Conservation (phyloP, 2,888 invertebrate genomes). For the Drosophila monieri region DNA sequence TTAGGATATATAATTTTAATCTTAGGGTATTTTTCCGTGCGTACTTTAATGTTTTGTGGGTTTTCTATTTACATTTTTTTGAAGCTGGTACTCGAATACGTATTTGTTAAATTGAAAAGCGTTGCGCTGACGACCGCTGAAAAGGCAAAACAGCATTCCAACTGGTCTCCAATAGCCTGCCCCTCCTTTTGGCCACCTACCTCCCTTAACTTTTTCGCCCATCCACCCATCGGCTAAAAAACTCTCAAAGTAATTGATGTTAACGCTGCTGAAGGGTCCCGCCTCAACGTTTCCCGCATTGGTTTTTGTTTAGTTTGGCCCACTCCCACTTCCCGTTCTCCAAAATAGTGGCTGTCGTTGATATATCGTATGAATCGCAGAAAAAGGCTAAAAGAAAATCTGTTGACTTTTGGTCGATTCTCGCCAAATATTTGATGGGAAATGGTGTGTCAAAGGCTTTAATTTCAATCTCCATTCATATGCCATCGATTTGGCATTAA, state of each 20-base stretch:
- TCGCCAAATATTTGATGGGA: slow-evolving; percentile 1
- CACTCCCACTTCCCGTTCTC: slow-evolving; percentile 22
- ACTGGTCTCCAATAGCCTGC: slow-evolving; percentile 18
- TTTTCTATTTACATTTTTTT: slow-evolving; percentile 22
- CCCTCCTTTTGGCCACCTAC: not conserved
- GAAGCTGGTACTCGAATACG: slow-evolving; percentile 45
- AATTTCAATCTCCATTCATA: slow-evolving; percentile 3
- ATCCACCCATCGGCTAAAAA: slow-evolving; percentile 31
- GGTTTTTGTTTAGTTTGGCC: slow-evolving; percentile 31
- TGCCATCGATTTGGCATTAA: slow-evolving; percentile 1
- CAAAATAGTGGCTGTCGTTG: slow-evolving; percentile 27
- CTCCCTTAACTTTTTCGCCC: not conserved
- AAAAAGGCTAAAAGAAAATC: slow-evolving; percentile 42
- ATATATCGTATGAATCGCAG: slow-evolving; percentile 55
- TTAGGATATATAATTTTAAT: no score
- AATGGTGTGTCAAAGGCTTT: slow-evolving; percentile 18
- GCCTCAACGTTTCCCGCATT: slow-evolving; percentile 23
- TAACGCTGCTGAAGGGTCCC: slow-evolving; percentile 49
- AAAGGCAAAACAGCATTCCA: slow-evolving; percentile 50
- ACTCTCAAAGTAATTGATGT: slow-evolving; percentile 73
- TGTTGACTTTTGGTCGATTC: slow-evolving; percentile 14
- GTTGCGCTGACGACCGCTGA: slow-evolving; percentile 49
- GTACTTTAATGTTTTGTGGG: not conserved
- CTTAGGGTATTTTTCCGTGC: slow-evolving; percentile 1
- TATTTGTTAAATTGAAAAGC: slow-evolving; percentile 70